Evolutionary conservation across 2,888 invertebrate genomes (phyloP), one percentile per base, ranked within the genome.

Genomic region (Drosophila sordidapex): DNA sequence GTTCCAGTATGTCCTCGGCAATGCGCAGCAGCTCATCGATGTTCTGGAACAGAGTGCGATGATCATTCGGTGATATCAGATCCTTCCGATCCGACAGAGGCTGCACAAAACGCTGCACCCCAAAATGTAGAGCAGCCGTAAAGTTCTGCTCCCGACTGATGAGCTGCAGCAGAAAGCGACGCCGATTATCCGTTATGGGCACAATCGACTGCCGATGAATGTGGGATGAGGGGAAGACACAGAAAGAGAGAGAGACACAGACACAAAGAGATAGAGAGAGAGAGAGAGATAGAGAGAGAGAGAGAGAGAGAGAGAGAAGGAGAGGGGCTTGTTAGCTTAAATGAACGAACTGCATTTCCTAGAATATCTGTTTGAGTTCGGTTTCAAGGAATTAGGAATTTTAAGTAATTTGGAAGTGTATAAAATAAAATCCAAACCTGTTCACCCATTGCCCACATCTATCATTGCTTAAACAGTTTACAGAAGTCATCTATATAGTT

Each of bases 11-110:
- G 82, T 97, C 97, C 93, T 97, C 97, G 1, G 97, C 96, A 88
- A 97, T 94, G 89, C 96, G 85, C 76, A 93, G 87, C 92, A 96
- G 95, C 94, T 97, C 97, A 92, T 97, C 97, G 82, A 96, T 95
- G 93, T 97, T 97, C 93, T 97, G 97, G 92, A 97, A 97, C 65
- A 97, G 94, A 40, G 96, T 94, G 91, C 96, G 95, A 92, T 97
- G 97, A 91, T 97, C 97, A 60, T 95, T 94, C 2, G 96, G 95
- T 3, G 96, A 95, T 61, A 97, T 95, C 15, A 97, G 94, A 90
- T 97, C 97, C 58, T 95, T 95, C 68, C 96, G 94, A 87, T 97
- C 97, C 7, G 95, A 94, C 76, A 97, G 92, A 0, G 97, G 96
- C 1, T 95, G 95, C 53, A 96, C 95, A 92, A 97, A 97, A 73